These are phyloP conservation scores for Ranitomeya variabilis DNA, from an alignment of 2,113 vertebrate genomes.

Conservation along the genomic window DNA sequence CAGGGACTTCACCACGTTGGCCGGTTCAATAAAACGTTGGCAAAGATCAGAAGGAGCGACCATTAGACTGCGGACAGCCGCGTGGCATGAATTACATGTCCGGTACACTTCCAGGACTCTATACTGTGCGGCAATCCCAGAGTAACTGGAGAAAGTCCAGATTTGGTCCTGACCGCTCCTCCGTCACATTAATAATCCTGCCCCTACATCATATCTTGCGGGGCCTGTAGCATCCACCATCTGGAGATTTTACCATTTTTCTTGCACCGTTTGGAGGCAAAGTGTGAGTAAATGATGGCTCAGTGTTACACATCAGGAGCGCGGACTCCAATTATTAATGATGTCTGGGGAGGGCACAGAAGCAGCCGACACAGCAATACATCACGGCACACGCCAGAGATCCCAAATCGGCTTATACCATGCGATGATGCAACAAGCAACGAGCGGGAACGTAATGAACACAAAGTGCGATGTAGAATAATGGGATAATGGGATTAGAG, in stretches of 20 bases:
- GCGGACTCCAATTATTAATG: constrained; percentile 21
- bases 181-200: not conserved
- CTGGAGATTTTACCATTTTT: not conserved
- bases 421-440: constrained; percentile 22
- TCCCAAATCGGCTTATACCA: constrained; percentile 42
- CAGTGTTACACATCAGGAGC: not conserved
- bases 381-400: constrained; percentile 39
- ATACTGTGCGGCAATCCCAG: not conserved
- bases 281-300: not conserved
- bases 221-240: not conserved
- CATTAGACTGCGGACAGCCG: not conserved
- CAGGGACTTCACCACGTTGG: not conserved
- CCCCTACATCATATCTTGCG: not conserved
- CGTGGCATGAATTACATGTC: not conserved
- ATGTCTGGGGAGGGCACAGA: not conserved
- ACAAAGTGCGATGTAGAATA: constrained; percentile 29
- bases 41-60: not conserved
- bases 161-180: not conserved
- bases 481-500: constrained; percentile 46
- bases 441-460: constrained; percentile 28
- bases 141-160: not conserved
- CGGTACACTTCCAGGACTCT: not conserved
- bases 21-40: not conserved
- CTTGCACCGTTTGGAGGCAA: not conserved
- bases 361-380: not conserved